Evolutionary conservation across 92 coral and sea anemone species (phyloP), one percentile per base, ranked within the genome.

Genomic region (Epizoanthus scotinus): DNA sequence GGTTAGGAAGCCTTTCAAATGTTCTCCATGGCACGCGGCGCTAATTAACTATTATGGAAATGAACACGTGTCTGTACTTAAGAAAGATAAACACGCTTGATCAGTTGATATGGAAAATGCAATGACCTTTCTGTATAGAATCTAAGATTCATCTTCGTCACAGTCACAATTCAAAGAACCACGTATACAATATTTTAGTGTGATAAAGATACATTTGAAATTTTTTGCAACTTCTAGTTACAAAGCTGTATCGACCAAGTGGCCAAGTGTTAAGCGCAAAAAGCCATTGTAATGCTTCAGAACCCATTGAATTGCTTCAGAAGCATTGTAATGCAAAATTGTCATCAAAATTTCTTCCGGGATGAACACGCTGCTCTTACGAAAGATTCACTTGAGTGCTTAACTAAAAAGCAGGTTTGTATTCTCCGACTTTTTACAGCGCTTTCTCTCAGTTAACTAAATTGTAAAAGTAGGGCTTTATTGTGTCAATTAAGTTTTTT

Each of bases 1-100:
- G 36, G 7, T 8, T 40, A 40, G 12, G 50, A 1, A 10, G 8
- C 12, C 50, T 13, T 44, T 44, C 8, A 10, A 9, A 13, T 24
- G 78, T 50, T 71, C 40, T 15, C 25, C 71, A 31, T 62, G 93
- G 91, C 97, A 92, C 97, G 91, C 87, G 97, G 96, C 93, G 27
- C 15, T 84, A 77, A 85, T 87, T 78, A 77, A 74, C 52, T 29
- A 62, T 67, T 78, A 89, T 89, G 93, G 79, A 60, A 89, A 86
- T 86, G 38, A 87, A 84, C 97, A 92, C 97, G 97, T 92, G 97
- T 84, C 63, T 22, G 2, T 53, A 63, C 87, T 89, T 71, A 42
- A 77, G 67, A 36, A 60, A 20, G 38, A 53, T 84, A 84, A 79
- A 83, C 63, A 86, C 22, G 78, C 47, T 52, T 73, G 73, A 87